Conservation (phyloP, 2,888 invertebrate species). For the Trisateles emortualis region DNA sequence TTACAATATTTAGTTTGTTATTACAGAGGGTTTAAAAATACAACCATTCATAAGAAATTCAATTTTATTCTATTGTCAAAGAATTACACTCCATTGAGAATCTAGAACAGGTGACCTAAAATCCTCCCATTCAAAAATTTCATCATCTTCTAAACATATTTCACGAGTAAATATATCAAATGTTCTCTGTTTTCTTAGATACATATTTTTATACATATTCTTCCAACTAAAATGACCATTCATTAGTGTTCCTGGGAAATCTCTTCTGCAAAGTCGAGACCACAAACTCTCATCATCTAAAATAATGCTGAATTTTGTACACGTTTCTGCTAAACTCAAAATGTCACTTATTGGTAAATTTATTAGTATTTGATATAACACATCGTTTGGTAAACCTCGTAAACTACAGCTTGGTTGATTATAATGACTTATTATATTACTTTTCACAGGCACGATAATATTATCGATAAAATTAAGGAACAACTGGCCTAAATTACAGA, state of each 20-base stretch:
- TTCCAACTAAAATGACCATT: constrained; percentile 42
- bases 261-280: constrained; percentile 54
- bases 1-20: too few species aligned
- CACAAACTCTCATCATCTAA: constrained; percentile 55
- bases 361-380: constrained; percentile 53
- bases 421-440: constrained; percentile 51
- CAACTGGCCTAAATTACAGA: constrained; percentile 45
- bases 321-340: constrained; percentile 52
- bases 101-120: constrained; percentile 33
- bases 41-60: too few species aligned
- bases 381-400: constrained; percentile 54
- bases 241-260: constrained; percentile 50
- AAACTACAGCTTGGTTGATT: constrained; percentile 49
- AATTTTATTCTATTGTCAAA: constrained; percentile 33
- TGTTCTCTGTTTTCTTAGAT: constrained; percentile 31
- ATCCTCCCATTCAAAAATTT: constrained; percentile 38
- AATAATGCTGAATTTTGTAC: constrained; percentile 51
- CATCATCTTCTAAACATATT: constrained; percentile 13
- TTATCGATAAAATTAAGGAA: constrained; percentile 42
- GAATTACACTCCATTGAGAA: constrained; percentile 53
- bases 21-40: too few species aligned
- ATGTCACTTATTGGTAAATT: constrained; percentile 50
- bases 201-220: constrained; percentile 49
- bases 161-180: background rate
- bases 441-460: constrained; percentile 54